Base-by-base conservation (phyloP, 2,888 invertebrate genomes). In the Leucoma salicis region DNA sequence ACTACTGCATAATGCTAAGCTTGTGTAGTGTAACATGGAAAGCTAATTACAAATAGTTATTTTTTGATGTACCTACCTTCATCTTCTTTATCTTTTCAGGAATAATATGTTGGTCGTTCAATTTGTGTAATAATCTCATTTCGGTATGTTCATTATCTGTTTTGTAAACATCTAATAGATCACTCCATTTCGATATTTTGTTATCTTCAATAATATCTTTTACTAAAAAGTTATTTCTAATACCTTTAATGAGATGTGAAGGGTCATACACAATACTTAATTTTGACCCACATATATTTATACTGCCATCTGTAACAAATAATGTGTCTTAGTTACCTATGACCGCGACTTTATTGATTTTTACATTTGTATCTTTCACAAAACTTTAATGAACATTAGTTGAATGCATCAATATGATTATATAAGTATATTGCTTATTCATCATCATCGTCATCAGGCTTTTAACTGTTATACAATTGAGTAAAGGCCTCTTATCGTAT, bases 71-170 rank as follows among this genome's bases (percentile, higher is more conserved):
- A n/a, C n/a, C n/a, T 31, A 31, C 31, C 31, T 31, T 31, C 31
- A 38, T 35, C 39, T 45, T 40, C 25, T 42, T 39, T 24, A 35
- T 42, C 27, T 42, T 49, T 4, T 31, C 39, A 6, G 49, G 44
- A n/a, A 43, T 38, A 1, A 49, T 42, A 37, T 45, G 42, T 28
- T 45, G 21, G 21, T 49, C 45, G 12, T 13, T 48, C 13, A 44
- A 24, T 35, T 44, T 48, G 11, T 43, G 38, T 4, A 35, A 18
- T 1, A 40, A 5, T n/a, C 40, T 18, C 2, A 27, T 14, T 31
- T 40, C 28, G 6, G 14, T 15, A 29, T 41, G 32, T 5, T 15
- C 25, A 11, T 32, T 32, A 11, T 39, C 39, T 0, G 31, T 32
- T 8, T 25, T n/a, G 12, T 39, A 39, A 4, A 39, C 32, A 25